Evolutionary conservation across 2,888 invertebrate species (phyloP), one percentile per base, ranked within the genome.

Genomic region (Cheilosia scutellata): DNA sequence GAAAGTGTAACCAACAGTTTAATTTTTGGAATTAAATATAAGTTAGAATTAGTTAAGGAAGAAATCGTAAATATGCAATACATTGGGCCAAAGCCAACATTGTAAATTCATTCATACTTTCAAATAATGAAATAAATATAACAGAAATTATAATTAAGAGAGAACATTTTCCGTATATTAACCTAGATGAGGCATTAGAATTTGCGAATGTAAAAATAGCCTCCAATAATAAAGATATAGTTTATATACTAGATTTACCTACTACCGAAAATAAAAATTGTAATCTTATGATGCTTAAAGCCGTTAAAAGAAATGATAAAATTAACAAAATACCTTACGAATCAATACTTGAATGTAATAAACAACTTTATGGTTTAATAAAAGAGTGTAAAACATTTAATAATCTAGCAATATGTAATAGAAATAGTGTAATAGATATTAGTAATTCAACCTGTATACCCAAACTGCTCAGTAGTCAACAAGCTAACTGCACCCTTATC

Each of bases 121-220:
- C 75, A 37, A 70, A 75, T 16, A 31, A 44, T 3, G 58, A 82
- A 82, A 47, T 82, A 60, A 66, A 71, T 37, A 33, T 66, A 53
- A 53, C 53, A 16, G 55, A 55, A 33, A 25, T 65, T 29, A 49
- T 70, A 13, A 13, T 40, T 5, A 42, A 42, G 42, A n/a, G 4
- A 42, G 42, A n/a, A n/a, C 2, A 25, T 37, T 16, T 65, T 11
- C 65, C 51, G 5, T 65, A 65, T 51, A 5, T 66, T 49, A 82
- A 82, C 7, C 31, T 75, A 27, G 75, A 82, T 53, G 78, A 87
- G 33, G 87, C 87, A 29, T 25, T 87, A 68, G 82, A 87, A 44
- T 80, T 86, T 49, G 57, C 60, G n/a, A 66, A 75, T 16, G 60
- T 76, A 9, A 71, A 75, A 86, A 60, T 76, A 29, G 33, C 76